Evolutionary conservation across 2,888 invertebrate genomes (phyloP).

Genomic region (Drosophila kanekoi): DNA sequence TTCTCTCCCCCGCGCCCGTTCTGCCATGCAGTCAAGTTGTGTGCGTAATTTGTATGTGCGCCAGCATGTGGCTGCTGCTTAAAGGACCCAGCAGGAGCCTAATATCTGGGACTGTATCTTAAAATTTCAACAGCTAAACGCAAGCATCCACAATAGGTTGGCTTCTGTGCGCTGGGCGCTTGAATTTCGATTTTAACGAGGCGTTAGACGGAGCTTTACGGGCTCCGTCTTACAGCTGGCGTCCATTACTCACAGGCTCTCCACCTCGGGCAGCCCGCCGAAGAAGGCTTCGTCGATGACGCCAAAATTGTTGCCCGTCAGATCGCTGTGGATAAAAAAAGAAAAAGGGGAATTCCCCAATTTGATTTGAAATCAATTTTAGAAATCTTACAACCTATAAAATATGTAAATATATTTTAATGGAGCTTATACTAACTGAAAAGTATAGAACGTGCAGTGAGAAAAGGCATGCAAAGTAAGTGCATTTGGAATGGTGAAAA

Average conservation of each 20-base stretch:
- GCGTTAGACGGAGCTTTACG: conserved; percentile 1
- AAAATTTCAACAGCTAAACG: conserved; percentile 26
- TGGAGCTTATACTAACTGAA: too few species aligned
- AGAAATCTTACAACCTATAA: not conserved
- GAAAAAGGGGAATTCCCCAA: not conserved
- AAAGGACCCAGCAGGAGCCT: conserved; percentile 56
- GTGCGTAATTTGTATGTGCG: conserved; percentile 62
- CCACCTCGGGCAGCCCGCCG: conserved; percentile 78
- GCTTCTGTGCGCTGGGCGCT: conserved; percentile 10
- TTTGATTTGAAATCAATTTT: conserved; percentile 5
- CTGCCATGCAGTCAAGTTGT: conserved; percentile 27
- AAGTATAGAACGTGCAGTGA: too few species aligned
- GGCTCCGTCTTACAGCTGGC: not conserved
- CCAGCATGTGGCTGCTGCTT: conserved; percentile 53
- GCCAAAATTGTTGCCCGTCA: conserved; percentile 85
- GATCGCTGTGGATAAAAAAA: conserved; percentile 81
- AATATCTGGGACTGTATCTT: conserved; percentile 40
- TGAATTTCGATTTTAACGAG: conserved; percentile 53
- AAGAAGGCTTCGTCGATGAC: conserved; percentile 81
- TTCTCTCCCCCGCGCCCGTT: too few species aligned
- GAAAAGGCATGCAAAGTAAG: not conserved
- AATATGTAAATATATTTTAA: too few species aligned
- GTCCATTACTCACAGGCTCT: conserved; percentile 85
- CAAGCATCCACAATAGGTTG: conserved; percentile 21
- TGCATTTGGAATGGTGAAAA: not conserved